These are phyloP conservation scores for Vimba vimba DNA, from an alignment of 2,113 vertebrate genomes.

Conservation along the genomic window DNA sequence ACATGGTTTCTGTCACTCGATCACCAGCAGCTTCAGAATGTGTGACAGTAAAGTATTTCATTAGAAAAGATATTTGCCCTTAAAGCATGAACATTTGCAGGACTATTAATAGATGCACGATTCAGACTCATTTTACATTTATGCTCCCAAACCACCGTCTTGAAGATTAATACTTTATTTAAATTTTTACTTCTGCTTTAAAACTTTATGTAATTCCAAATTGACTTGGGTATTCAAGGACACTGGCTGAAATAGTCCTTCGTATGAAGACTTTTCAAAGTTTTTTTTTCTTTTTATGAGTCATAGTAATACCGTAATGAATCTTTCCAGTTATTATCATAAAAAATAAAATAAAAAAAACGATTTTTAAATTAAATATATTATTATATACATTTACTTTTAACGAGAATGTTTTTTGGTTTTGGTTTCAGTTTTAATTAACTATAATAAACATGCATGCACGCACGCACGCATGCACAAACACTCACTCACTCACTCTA, in stretches of 20 bases:
- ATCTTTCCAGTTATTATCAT: not conserved
- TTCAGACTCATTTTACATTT: conserved; percentile 15
- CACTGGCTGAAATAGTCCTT: not conserved
- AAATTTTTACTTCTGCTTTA: not conserved
- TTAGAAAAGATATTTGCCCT: conserved; percentile 11
- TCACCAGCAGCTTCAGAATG: not conserved
- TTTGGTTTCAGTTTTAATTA: too few relatives aligned
- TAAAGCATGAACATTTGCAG: conserved; percentile 14
- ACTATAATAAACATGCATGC: not conserved
- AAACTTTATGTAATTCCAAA: not conserved
- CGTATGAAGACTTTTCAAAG: not conserved
- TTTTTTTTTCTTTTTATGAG: not conserved
- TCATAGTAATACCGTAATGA: not conserved
- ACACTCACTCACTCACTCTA: too few relatives aligned
- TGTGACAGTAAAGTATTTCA: conserved; percentile 1
- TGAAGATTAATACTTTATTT: conserved; percentile 17
- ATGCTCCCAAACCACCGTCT: not conserved
- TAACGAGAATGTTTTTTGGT: too few relatives aligned
- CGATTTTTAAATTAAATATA: too few relatives aligned
- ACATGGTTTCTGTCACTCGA: not conserved
- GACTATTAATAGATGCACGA: not conserved
- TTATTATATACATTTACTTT: too few relatives aligned
- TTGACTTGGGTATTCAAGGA: not conserved
- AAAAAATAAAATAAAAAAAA: not conserved
- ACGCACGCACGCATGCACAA: not conserved